Base-by-base conservation (phyloP, 2,797 vertebrate genomes). In the Zalophus californianus region DNA sequence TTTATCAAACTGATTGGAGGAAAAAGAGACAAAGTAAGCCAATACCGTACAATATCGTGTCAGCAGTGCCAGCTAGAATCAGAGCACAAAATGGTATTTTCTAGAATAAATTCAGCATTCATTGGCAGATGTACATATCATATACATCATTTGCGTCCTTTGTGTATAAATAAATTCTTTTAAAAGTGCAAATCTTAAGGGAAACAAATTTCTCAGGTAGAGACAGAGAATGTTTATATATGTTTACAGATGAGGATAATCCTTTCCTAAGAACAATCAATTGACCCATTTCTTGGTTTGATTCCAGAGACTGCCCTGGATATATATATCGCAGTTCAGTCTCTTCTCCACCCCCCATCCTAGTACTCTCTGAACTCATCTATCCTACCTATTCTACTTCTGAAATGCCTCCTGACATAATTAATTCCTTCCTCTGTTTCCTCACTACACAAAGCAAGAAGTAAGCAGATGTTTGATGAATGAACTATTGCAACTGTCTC, bases 1-100 rank as follows among this genome's bases (percentile, higher is more conserved):
- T 99, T 99, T 99, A 98, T 99, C 99, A 99, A 99, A 99, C 99
- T 99, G 97, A 98, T 98, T 90, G 94, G 91, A 58, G 80, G 95
- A 97, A 98, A 56, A 72, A 95, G 68, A 94, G 38, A 84, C 75
- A 87, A 98, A 98, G 97, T 98, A 94, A 97, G 98, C 98, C 98
- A 97, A 98, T 95, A 98, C 97, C 98, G 97, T 96, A 96, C 96
- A 96, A 97, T 64, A 94, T 82, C 93, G 96, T 98, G 98, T 98
- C 98, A 98, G 95, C 96, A 82, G 77, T 2, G 15, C 29, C 27
- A 35, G 79, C 35, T 68, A 90, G 56, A 35, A 77, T n/a, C 41
- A 82, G 44, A 41, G n/a, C 32, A 44, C 15, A 62, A 77, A 94
- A 83, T 18, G n/a, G 52, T 16, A 11, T 52, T 93, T 88, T 68